Conservation (phyloP, 2,113 vertebrate genomes). For the Phaethornis superciliosus region DNA sequence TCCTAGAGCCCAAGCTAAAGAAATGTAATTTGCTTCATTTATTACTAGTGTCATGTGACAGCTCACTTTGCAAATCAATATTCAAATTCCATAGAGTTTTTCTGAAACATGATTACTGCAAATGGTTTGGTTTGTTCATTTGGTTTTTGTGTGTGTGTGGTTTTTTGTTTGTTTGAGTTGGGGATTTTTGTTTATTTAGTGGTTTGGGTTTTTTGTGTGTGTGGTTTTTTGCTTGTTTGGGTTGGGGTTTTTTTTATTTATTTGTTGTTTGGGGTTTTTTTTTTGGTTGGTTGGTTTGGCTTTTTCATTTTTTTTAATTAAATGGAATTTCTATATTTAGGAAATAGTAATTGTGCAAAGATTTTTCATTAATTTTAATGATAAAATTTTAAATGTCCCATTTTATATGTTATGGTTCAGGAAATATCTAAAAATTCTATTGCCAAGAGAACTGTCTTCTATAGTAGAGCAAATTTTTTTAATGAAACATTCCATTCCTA, state of each 20-base stretch:
- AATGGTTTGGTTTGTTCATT: neutral
- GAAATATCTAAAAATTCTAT: neutral
- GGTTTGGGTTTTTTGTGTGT: no score
- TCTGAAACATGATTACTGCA: neutral
- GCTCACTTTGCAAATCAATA: neutral
- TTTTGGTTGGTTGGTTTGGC: no score
- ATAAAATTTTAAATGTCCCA: neutral
- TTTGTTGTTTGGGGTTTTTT: no score
- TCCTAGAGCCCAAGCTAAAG: neutral
- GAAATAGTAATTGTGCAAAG: neutral
- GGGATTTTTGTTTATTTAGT: no score
- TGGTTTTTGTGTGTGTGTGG: no score
- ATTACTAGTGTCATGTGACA: neutral
- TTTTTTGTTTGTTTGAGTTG: no score
- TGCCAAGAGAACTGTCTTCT: neutral
- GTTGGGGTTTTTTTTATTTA: no score
- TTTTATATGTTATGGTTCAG: neutral
- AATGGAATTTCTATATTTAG: neutral
- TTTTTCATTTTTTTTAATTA: neutral
- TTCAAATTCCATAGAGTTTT: neutral
- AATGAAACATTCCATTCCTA: neutral
- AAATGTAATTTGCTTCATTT: neutral
- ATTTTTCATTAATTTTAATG: neutral
- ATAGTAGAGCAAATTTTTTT: neutral
- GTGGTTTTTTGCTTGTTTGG: no score